phyloP scores from a whole-genome alignment of 2,797 vertebrate species.

The Glossophaga mutica region DNA sequence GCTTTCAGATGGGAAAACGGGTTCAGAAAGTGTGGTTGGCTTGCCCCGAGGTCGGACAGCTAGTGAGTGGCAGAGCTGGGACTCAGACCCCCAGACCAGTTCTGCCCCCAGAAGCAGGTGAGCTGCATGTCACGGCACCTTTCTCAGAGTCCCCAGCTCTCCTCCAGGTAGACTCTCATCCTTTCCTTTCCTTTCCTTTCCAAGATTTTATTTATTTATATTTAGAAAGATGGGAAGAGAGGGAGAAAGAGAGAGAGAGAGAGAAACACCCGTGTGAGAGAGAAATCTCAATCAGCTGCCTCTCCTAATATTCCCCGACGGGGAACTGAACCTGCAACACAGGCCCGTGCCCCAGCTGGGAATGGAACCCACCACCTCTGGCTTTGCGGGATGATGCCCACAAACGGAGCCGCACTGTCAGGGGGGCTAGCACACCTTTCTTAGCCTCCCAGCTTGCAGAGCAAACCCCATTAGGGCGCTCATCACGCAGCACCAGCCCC shows the following conservation, averaged over 20 bases:
- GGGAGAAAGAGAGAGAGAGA: not conserved
- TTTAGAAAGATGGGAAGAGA: not conserved
- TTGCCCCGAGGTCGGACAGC: not conserved
- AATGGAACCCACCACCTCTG: not conserved
- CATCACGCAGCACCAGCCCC: accelerated
- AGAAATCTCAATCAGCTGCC: not conserved
- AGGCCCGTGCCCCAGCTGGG: not conserved
- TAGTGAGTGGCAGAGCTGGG: not conserved
- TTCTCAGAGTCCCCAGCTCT: not conserved
- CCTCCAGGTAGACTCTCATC: not conserved
- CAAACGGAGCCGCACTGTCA: no score
- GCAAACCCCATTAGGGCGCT: not conserved
- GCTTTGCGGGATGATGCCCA: no score
- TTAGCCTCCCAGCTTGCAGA: not conserved
- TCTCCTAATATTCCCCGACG: not conserved
- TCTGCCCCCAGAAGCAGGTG: not conserved
- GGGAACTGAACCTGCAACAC: not conserved
- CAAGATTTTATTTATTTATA: not conserved
- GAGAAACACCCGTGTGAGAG: not conserved
- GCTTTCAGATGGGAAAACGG: not conserved
- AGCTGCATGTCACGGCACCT: not conserved
- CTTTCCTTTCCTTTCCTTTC: not conserved
- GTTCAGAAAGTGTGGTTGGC: not conserved
- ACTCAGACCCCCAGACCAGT: no score
- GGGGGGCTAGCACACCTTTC: not conserved